Base-by-base conservation (phyloP, 2,113 vertebrate genomes). In the Elachura formosa region DNA sequence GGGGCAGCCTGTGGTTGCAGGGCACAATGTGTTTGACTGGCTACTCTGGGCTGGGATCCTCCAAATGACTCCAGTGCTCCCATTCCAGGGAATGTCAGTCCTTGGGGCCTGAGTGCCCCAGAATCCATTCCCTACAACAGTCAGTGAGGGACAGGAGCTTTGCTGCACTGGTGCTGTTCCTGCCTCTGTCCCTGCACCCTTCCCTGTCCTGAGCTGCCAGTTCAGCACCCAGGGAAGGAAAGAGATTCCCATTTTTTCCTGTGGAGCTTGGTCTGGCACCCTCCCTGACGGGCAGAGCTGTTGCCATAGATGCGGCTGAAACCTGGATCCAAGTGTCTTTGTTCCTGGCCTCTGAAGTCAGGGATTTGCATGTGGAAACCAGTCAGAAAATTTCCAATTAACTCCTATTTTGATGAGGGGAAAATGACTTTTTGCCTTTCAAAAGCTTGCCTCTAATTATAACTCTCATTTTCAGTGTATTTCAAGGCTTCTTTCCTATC, bases 21-120 rank as follows among this genome's bases (percentile, higher is more conserved):
- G 2, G 10, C 5, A 1, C 6, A 4, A n/a, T 74, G 66, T 22
- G 73, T 25, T 61, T 8, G 13, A 12, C 11, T 15, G 58, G 14
- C 43, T 49, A 55, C 68, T 72, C 36, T 23, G 67, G 12, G 62
- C 45, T 10, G 2, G 16, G 11, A 5, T 33, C 6, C 64, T 67
- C 2, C 61, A 17, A 3, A 6, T 0, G 21, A 1, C 41, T 61
- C 75, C 5, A 8, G 51, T 1, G 38, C 41, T 11, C 15, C 0
- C 40, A 1, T 22, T 19, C 19, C 69, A 46, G 81, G 22, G 68
- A 52, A 64, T 21, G 33, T 4, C 69, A 5, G 1, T 25, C 45
- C 19, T 6, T 5, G 8, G 38, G 59, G 80, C 73, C 77, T 5
- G 36, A 29, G 63, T 2, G 51, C 43, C 76, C 68, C 3, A 33